Base-by-base conservation (phyloP, 2,888 invertebrate genomes). In the Drosophila bunnanda region DNA sequence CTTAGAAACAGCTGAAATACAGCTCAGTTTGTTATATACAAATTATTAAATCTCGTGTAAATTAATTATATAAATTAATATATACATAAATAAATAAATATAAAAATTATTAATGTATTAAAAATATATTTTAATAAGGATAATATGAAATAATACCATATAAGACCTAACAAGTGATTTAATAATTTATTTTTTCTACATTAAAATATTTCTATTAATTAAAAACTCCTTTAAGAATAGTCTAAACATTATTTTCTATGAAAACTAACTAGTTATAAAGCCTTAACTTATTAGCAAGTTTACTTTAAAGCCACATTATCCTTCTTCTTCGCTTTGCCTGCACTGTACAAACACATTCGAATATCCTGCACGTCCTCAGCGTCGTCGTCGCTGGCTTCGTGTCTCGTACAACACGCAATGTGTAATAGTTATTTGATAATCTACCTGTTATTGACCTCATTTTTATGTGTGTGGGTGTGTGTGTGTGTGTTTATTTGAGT, bases 361-460 rank as follows among this genome's bases (percentile, higher is more conserved):
- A 62, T 39, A 48, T 64, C 65, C 50, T 64, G 41, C 50, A 39
- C 66, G 30, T 22, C 48, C 39, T 38, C 36, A 25, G 10, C 46
- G 13, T 46, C 41, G 56, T 52, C 50, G 55, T 55, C 58, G 43
- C 36, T 39, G 48, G 39, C 64, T 59, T 48, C 60, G 48, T 68
- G 67, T 57, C 67, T 69, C 57, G 39, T 55, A 34, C 57, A 53
- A 55, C 65, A 64, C 52, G 56, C 52, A 74, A 58, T 74, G 73
- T 67, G 75, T 74, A 87, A 88, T 80, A 79, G 88, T 82, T 89
- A 88, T 89, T 89, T 86, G 88, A 89, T 89, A 86, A 86, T 86
- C 89, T 84, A 86, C 85, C 89, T 88, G 86, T 80, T 86, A 86
- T 88, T 86, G 86, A 86, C 86, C 86, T 82, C 85, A 78, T 86